phyloP scores from a whole-genome alignment of 2,113 vertebrate species.

The Phyllopteryx taeniolatus region DNA sequence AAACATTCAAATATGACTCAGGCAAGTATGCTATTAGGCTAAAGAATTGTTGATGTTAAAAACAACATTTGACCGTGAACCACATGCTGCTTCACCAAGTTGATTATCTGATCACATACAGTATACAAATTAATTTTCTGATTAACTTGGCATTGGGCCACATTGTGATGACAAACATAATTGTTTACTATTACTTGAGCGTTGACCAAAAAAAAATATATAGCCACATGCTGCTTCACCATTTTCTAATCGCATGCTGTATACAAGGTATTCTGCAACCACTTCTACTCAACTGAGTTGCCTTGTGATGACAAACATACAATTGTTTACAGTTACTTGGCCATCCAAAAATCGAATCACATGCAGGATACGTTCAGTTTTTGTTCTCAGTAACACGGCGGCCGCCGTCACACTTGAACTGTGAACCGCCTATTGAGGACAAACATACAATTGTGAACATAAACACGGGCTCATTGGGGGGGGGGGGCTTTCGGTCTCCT shows the following conservation, averaged over 20 bases:
- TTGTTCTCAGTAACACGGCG: too few species aligned
- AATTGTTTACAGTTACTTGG: neutral
- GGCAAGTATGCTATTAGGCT: too few species aligned
- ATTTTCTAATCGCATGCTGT: neutral
- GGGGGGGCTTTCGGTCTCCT: slow-evolving; percentile 5
- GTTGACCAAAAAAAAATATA: too few species aligned
- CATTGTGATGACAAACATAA: too few species aligned
- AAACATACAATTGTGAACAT: neutral
- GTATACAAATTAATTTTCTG: too few species aligned
- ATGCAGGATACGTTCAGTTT: too few species aligned
- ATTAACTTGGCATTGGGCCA: too few species aligned
- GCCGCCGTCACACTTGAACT: neutral
- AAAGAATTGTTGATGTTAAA: too few species aligned
- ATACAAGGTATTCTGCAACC: neutral
- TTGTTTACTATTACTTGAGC: too few species aligned
- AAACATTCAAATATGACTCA: too few species aligned
- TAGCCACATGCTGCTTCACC: neutral
- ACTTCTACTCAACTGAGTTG: neutral
- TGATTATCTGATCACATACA: too few species aligned
- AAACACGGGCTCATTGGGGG: neutral
- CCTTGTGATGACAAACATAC: neutral
- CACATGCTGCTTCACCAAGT: too few species aligned
- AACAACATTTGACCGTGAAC: neutral
- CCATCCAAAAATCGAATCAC: neutral
- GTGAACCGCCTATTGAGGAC: neutral